These are phyloP conservation scores for Microvelia longipes DNA, from an alignment of 1,140 invertebrate species.

Conservation along the genomic window DNA sequence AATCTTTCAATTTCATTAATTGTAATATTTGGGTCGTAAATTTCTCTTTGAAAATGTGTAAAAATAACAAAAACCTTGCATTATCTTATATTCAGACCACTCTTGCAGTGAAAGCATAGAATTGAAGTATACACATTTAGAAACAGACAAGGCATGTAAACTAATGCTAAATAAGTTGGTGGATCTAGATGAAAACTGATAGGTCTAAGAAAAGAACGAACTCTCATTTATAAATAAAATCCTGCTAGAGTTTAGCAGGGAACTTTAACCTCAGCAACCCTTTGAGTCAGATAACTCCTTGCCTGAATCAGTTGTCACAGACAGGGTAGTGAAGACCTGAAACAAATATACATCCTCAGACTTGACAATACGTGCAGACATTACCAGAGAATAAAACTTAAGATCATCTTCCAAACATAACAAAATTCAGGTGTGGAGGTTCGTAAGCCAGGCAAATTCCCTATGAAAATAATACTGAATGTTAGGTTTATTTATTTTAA, in stretches of 20 bases:
- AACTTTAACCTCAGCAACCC: conserved; percentile 3
- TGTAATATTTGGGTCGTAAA: too few species aligned
- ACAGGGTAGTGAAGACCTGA: not conserved
- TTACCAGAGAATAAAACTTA: too few species aligned
- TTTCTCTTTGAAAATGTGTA: too few species aligned
- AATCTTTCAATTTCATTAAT: not conserved
- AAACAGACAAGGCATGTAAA: not conserved
- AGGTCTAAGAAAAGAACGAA: not conserved
- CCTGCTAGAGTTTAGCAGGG: conserved; percentile 28
- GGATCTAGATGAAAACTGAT: not conserved
- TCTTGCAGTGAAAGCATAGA: too few species aligned
- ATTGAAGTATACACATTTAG: too few species aligned
- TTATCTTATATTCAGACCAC: too few species aligned
- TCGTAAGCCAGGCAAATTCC: not conserved
- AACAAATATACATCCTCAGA: not conserved
- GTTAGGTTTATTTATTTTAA: not conserved
- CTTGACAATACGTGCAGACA: too few species aligned
- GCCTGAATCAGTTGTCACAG: not conserved
- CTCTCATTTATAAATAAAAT: not conserved
- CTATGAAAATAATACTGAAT: not conserved
- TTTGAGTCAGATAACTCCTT: not conserved
- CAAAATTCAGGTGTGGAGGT: not conserved
- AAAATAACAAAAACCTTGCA: too few species aligned
- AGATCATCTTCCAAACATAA: not conserved
- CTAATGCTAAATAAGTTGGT: not conserved